Evolutionary conservation across 2,888 invertebrate species (phyloP).

Genomic region (Eupithecia inturbata): DNA sequence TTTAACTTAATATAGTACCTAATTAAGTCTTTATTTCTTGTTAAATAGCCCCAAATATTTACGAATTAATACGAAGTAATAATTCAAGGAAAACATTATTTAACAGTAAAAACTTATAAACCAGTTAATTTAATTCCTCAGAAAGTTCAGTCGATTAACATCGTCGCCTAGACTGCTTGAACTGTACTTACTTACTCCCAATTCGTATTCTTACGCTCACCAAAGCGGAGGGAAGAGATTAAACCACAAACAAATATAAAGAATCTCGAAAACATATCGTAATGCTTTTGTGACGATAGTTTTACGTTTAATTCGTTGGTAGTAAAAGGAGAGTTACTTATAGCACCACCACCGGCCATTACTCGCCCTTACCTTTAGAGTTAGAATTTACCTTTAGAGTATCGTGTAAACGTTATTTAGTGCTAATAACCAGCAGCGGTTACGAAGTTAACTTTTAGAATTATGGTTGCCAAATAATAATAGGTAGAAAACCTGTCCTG

Average conservation of each 20-base stretch:
- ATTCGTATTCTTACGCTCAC: neutral
- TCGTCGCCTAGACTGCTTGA: neutral
- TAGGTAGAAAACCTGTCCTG: neutral
- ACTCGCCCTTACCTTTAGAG: too few relatives aligned
- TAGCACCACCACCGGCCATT: too few relatives aligned
- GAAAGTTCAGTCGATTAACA: slow-evolving; percentile 21
- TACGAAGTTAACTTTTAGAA: neutral
- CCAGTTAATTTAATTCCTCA: slow-evolving; percentile 31
- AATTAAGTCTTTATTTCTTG: too few relatives aligned
- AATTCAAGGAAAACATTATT: neutral
- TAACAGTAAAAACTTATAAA: slow-evolving; percentile 18
- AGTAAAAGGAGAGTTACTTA: too few relatives aligned
- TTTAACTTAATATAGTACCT: too few relatives aligned
- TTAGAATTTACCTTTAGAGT: too few relatives aligned
- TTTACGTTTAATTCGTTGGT: too few relatives aligned
- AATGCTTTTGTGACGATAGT: too few relatives aligned
- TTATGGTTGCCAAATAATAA: neutral
- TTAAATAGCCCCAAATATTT: too few relatives aligned
- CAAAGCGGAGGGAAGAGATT: neutral
- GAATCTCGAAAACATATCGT: neutral
- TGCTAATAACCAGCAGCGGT: too few relatives aligned
- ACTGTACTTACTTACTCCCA: neutral
- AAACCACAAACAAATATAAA: neutral
- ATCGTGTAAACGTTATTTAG: too few relatives aligned
- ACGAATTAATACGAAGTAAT: neutral